A percentile compares a stretch with the other conserved stretches of the same genome.
phyloP scores from a whole-genome alignment of 2,113 vertebrate genomes.

The Pao palembangensis region DNA sequence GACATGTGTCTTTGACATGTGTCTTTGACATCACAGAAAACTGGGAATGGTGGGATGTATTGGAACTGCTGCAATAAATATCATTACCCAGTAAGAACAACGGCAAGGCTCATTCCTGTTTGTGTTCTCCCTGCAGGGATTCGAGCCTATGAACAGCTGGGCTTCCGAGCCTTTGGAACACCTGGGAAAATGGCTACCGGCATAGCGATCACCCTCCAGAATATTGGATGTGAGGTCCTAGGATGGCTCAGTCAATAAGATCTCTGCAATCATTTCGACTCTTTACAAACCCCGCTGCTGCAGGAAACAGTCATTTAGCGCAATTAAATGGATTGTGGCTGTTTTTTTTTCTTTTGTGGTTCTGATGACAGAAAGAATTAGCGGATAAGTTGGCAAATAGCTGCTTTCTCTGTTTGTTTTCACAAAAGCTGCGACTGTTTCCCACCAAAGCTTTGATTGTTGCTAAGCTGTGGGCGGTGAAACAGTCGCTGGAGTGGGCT shows the following conservation, averaged over 20 bases:
- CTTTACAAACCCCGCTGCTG: slow-evolving; percentile 1
- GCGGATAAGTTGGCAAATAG: neutral
- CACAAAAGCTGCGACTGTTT: neutral
- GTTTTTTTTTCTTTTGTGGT: neutral
- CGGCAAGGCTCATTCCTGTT: neutral
- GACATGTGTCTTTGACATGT: no score
- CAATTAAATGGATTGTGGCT: neutral
- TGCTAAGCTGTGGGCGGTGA: no score
- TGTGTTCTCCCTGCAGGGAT: slow-evolving; percentile 79
- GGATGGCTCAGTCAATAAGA: neutral
- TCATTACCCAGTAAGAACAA: no score
- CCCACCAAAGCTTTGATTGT: neutral
- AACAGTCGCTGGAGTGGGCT: neutral
- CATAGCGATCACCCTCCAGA: slow-evolving; percentile 92
- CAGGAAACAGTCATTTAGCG: slow-evolving; percentile 15
- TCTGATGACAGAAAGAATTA: neutral
- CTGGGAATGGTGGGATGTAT: no score
- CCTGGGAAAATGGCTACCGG: slow-evolving; percentile 93
- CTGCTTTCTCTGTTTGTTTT: neutral
- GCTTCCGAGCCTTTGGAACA: slow-evolving; percentile 90
- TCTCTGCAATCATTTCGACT: neutral
- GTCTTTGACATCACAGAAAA: no score
- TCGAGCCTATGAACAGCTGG: slow-evolving; percentile 93
- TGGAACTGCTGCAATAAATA: no score
- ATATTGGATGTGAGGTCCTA: slow-evolving; percentile 85